Percentiles rank a stretch among this genome's conserved stretches.
Evolutionary conservation across 2,888 invertebrate species (phyloP).

Genomic region (Deilephila elpenor): DNA sequence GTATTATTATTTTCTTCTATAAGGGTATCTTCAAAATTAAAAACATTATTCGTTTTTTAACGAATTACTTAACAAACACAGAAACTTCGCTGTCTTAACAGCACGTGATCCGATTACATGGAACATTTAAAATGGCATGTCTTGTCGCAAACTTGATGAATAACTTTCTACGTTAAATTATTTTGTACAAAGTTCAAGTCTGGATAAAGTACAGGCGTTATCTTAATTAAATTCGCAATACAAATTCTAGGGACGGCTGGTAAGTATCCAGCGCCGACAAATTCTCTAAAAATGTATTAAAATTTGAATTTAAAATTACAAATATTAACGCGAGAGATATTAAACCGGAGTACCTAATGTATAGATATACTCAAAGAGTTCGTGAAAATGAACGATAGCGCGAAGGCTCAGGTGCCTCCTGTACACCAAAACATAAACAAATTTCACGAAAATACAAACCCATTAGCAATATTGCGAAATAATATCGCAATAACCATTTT

Average conservation of each 20-base stretch:
- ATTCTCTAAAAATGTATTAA: background rate
- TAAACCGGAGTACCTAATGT: background rate
- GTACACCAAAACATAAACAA: background rate
- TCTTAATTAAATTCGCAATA: slow-evolving; percentile 13
- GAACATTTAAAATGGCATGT: background rate
- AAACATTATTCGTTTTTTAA: no score
- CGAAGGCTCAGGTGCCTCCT: background rate
- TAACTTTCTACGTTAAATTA: slow-evolving; percentile 10
- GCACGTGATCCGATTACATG: background rate
- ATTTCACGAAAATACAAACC: background rate
- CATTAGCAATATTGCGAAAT: background rate
- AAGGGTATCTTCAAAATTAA: no score
- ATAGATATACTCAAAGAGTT: no score
- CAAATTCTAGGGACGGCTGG: background rate
- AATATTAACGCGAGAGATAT: background rate
- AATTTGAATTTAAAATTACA: background rate
- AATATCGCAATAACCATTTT: slow-evolving; percentile 4
- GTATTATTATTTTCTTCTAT: no score
- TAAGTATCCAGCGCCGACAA: background rate
- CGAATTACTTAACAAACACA: background rate
- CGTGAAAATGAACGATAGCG: no score
- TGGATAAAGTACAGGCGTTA: background rate
- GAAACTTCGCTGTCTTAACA: background rate
- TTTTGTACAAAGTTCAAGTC: background rate
- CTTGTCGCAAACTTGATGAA: slow-evolving; percentile 11